Conservation (phyloP, 1,140 invertebrate species). For the Thaumetopoea pityocampa region DNA sequence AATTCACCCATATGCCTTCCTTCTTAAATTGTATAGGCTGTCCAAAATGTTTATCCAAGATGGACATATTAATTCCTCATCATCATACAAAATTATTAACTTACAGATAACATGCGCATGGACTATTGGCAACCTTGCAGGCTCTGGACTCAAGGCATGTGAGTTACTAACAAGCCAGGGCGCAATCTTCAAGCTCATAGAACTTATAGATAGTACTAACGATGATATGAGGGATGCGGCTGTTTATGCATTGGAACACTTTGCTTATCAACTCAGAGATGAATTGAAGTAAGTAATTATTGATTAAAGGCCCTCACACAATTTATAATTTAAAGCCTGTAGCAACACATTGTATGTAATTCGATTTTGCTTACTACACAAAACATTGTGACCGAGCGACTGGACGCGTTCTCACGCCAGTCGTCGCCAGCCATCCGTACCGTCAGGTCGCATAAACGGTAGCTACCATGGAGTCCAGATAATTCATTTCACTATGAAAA, state of each 20-base stretch:
- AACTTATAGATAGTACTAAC: conserved; percentile 17
- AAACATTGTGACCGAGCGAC: too few species aligned
- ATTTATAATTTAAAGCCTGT: too few species aligned
- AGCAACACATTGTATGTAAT: too few species aligned
- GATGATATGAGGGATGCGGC: conserved; percentile 39
- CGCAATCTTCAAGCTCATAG: conserved; percentile 39
- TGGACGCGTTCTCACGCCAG: too few species aligned
- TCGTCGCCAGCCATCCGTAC: too few species aligned
- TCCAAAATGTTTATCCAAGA: too few species aligned
- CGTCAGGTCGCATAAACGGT: too few species aligned
- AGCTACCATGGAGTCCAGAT: too few species aligned
- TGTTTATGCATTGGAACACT: conserved; percentile 48
- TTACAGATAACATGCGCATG: conserved; percentile 64
- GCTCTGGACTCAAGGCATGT: conserved; percentile 36
- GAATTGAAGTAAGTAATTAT: conserved; percentile 40
- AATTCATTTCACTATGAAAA: too few species aligned
- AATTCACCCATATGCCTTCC: too few species aligned
- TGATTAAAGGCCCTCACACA: background rate
- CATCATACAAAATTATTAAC: conserved; percentile 4
- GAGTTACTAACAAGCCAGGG: conserved; percentile 53
- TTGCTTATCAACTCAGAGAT: conserved; percentile 43
- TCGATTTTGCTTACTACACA: conserved; percentile 6
- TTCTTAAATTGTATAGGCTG: too few species aligned
- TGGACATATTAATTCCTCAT: background rate
- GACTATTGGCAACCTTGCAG: conserved; percentile 64